Evolutionary conservation across 2,797 vertebrate genomes (phyloP), one percentile per base, ranked within the genome.

Genomic region (Paedocypris micromegethes): DNA sequence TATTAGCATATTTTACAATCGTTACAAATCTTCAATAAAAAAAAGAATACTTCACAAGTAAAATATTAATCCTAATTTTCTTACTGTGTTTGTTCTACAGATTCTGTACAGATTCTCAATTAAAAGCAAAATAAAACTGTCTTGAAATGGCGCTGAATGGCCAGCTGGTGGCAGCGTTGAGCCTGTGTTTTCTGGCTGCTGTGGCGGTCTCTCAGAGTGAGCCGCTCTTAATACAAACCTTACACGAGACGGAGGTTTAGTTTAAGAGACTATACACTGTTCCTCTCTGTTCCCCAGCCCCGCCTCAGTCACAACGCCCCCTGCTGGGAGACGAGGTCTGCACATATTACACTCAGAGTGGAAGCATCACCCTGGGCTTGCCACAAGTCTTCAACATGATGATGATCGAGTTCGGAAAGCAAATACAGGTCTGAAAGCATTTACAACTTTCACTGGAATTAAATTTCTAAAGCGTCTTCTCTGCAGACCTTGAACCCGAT

Each of bases 161-260:
- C 74, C 87, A 75, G 52, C 57, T 79, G 87, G 72, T 71, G 84
- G 81, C 82, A 75, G 77, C 76, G 58, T 81, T 88, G 85, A 40
- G 69, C 64, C 46, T 68, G 42, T 61, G 72, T 76, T 80, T 41
- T 9, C 54, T 73, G 5, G 43, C 65, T 3, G 53, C 42, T 41
- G 9, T 43, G 45, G 55, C 55, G 9, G 46, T 72, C 2, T 47
- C 48, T 9, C 55, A 73, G 44, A 9, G 62, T 56, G 9, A 67
- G 77, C 23, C 23, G 23, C 23, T 23, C 23, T 23, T 23, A 1
- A 23, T 23, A 23, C 23, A 23, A 23, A 23, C 23, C 23, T 23
- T 23, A 23, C 23, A 23, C 23, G 23, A 23, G 23, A 23, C 23
- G 23, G 23, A 23, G 23, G 23, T 23, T 23, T 23, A 23, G 23